These are phyloP conservation scores for Microctonus aethiopoides DNA, from an alignment of 2,888 invertebrate species.

Conservation along the genomic window DNA sequence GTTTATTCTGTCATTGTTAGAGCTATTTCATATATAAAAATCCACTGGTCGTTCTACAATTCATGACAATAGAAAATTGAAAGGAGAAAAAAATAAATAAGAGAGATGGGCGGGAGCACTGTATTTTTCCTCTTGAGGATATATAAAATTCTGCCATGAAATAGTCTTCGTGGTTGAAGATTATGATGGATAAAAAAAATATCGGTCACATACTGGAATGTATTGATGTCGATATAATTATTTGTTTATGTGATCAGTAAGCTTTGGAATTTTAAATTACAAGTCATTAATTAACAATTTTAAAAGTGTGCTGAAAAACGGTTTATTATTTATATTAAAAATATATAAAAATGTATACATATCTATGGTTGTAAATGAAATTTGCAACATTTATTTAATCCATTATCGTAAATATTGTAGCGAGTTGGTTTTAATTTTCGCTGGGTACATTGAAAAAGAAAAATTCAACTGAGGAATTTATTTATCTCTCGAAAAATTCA, in stretches of 20 bases:
- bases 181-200: background rate
- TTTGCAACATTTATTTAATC: background rate
- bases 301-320: no score
- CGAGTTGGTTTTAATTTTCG: slow-evolving; percentile 33
- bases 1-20: background rate
- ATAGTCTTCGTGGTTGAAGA: no score
- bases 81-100: background rate
- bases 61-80: background rate
- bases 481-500: slow-evolving; percentile 34
- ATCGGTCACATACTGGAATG: background rate
- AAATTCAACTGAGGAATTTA: slow-evolving; percentile 27
- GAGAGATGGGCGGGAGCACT: background rate
- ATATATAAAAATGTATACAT: slow-evolving; percentile 6
- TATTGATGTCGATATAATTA: background rate
- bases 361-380: background rate
- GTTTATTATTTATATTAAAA: no score
- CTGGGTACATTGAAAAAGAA: background rate
- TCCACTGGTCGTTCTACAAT: background rate
- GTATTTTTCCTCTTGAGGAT: background rate
- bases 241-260: background rate
- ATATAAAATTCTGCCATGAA: background rate
- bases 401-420: slow-evolving; percentile 36
- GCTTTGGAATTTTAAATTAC: background rate
- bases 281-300: slow-evolving; percentile 37
- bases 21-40: background rate